Conservation (phyloP, 92 coral and sea anemone species). For the Siderastrea siderea region DNA sequence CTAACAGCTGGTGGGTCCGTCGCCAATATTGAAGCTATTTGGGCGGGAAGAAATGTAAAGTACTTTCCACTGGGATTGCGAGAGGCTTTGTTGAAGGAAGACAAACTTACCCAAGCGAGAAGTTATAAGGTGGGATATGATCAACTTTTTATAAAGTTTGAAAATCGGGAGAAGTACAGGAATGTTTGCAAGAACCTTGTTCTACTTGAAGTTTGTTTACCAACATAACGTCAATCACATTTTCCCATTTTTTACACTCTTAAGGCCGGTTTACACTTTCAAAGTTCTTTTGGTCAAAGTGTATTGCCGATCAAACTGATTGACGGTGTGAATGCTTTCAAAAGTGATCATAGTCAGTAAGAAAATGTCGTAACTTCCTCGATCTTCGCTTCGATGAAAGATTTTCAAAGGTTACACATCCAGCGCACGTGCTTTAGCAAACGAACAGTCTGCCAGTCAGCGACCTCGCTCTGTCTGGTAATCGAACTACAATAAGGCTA, state of each 20-base stretch:
- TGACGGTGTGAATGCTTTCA: no score
- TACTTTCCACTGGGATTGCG: constrained; percentile 76
- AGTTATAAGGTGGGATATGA: constrained; percentile 28
- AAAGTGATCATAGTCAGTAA: no score
- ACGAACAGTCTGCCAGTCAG: no score
- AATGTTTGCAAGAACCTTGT: no score
- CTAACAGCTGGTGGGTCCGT: constrained; percentile 80
- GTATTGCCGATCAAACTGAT: no score
- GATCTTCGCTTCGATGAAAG: no score
- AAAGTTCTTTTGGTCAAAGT: neutral
- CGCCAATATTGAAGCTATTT: constrained; percentile 92
- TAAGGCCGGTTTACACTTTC: neutral
- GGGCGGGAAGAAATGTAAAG: constrained; percentile 92
- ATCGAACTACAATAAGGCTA: no score
- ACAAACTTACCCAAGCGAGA: constrained; percentile 59
- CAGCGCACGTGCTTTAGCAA: no score
- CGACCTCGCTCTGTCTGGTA: no score
- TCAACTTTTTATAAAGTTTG: neutral
- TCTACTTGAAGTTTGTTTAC: neutral
- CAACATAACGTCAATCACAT: neutral
- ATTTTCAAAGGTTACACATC: no score
- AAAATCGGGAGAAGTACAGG: no score
- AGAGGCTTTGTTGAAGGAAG: constrained; percentile 81
- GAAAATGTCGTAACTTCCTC: no score
- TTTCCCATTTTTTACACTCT: neutral